A percentile compares a stretch with the other conserved stretches of the same genome.
phyloP scores from a whole-genome alignment of 1,140 invertebrate genomes.

The Neodiprion virginianus region DNA sequence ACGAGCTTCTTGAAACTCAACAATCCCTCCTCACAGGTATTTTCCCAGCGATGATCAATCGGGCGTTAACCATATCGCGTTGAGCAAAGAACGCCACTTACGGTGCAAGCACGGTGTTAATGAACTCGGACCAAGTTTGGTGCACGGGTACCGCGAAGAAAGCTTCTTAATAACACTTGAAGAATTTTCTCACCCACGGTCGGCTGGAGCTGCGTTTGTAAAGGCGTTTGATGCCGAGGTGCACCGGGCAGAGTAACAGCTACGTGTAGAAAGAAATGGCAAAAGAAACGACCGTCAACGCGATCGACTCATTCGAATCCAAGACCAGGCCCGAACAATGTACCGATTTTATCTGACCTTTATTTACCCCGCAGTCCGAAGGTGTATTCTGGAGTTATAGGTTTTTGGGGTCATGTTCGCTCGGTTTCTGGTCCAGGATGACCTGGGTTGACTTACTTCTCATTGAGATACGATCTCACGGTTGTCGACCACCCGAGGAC shows the following conservation, averaged over 20 bases:
- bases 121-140: no score
- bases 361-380: background rate
- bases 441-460: constrained; percentile 7
- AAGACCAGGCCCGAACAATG: no score
- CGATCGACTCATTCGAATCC: no score
- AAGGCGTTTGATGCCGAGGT: no score
- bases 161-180: no score
- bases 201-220: no score
- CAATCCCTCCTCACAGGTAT: background rate
- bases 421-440: background rate
- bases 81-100: constrained; percentile 2
- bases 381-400: background rate
- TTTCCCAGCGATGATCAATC: background rate
- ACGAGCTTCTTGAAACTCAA: constrained; percentile 2
- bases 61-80: background rate
- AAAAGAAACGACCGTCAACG: no score
- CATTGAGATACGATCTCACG: constrained; percentile 7
- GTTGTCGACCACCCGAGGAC: constrained; percentile 1
- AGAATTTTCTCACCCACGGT: no score
- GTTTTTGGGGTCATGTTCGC: constrained; percentile 1
- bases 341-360: no score
- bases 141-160: no score
- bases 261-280: no score
- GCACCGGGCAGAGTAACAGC: no score
- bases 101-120: background rate